Evolutionary conservation across 2,113 vertebrate species (phyloP).

Genomic region (Neopipo cinnamomea): DNA sequence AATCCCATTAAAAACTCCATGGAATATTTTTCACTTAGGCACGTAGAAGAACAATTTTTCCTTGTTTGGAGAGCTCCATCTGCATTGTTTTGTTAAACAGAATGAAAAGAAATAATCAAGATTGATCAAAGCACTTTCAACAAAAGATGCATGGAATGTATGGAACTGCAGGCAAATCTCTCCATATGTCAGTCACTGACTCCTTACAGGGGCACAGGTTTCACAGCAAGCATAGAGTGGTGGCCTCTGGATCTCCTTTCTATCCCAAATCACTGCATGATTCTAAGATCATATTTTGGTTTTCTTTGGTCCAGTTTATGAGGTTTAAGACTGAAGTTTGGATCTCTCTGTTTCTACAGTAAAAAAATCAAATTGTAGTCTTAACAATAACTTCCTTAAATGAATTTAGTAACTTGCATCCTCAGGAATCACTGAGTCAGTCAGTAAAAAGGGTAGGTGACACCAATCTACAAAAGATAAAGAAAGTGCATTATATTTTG

Average conservation of each 20-base stretch:
- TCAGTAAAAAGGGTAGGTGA: neutral
- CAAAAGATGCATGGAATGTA: neutral
- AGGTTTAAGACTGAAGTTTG: neutral
- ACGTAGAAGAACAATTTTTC: neutral
- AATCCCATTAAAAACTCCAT: neutral
- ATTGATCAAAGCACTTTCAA: neutral
- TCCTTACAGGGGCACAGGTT: neutral
- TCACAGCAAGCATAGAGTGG: neutral
- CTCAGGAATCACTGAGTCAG: neutral
- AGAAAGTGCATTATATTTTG: neutral
- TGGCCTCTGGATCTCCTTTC: neutral
- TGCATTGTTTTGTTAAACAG: neutral
- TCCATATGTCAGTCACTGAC: neutral
- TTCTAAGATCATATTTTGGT: neutral
- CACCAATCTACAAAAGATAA: neutral
- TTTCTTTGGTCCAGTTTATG: neutral
- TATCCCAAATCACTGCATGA: neutral
- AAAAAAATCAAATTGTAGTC: neutral
- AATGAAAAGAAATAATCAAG: neutral
- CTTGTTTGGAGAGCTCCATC: neutral
- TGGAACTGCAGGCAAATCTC: neutral
- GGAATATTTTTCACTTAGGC: neutral
- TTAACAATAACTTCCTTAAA: neutral
- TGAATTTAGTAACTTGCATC: neutral
- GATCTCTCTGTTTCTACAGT: neutral